These are phyloP conservation scores for Hemiprocne comata DNA, from an alignment of 2,113 vertebrate species.

Conservation along the genomic window DNA sequence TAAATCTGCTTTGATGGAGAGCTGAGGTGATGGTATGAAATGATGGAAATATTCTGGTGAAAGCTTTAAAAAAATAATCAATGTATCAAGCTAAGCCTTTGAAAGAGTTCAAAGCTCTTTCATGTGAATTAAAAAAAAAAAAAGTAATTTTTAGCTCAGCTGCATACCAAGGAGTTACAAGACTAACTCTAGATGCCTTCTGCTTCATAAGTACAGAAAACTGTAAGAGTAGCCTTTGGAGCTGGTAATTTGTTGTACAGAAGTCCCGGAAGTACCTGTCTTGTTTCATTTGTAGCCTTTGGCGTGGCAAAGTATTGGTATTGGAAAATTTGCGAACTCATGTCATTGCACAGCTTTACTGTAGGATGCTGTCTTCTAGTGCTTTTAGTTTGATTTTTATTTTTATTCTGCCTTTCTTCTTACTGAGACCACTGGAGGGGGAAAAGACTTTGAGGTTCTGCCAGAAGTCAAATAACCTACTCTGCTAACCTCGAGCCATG, in stretches of 20 bases:
- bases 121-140: background rate
- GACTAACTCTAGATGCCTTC: constrained; percentile 6
- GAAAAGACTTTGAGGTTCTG: constrained; percentile 13
- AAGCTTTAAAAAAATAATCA: constrained; percentile 13
- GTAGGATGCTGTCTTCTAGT: background rate
- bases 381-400: background rate
- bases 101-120: constrained; percentile 44
- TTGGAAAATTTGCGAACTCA: constrained; percentile 48
- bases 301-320: constrained; percentile 55
- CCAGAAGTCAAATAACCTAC: background rate
- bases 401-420: background rate
- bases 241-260: constrained; percentile 42
- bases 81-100: constrained; percentile 17
- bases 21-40: background rate
- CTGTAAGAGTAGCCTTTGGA: constrained; percentile 6
- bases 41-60: background rate
- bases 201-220: constrained; percentile 37
- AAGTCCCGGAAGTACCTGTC: constrained; percentile 55
- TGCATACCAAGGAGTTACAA: background rate
- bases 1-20: constrained; percentile 8
- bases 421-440: background rate
- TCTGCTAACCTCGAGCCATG: background rate
- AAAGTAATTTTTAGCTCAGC: background rate
- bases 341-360: constrained; percentile 10
- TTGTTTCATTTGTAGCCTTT: constrained; percentile 68